Percentiles rank a stretch among this genome's conserved stretches.
Evolutionary conservation across 1,140 invertebrate species (phyloP).

Genomic region (Drosophila albomicans): DNA sequence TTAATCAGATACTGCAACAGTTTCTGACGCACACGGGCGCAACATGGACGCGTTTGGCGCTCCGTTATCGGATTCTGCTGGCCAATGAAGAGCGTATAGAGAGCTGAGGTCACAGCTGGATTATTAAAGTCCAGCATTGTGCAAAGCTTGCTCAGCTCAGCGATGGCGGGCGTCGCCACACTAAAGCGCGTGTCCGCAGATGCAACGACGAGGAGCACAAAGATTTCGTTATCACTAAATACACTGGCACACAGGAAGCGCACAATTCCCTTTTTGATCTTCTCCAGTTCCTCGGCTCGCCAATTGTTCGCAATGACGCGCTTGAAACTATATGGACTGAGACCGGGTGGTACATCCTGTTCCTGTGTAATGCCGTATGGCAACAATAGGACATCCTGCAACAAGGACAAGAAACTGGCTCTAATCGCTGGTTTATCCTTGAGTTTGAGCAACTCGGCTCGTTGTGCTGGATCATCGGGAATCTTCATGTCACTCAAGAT

Average conservation of each 20-base stretch:
- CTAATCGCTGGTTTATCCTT: conserved; percentile 84
- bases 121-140: conserved; percentile 92
- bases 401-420: conserved; percentile 90
- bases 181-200: conserved; percentile 92
- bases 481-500: conserved; percentile 90
- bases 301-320: conserved; percentile 90
- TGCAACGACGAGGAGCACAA: conserved; percentile 92
- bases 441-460: conserved; percentile 87
- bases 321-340: conserved; percentile 92
- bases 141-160: conserved; percentile 77
- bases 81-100: conserved; percentile 93
- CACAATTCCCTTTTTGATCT: conserved; percentile 92
- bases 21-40: conserved; percentile 93
- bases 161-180: conserved; percentile 82
- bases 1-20: conserved; percentile 93
- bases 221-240: conserved; percentile 90
- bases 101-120: conserved; percentile 88
- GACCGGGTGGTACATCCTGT: conserved; percentile 89
- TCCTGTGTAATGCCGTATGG: conserved; percentile 87
- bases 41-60: conserved; percentile 89
- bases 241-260: conserved; percentile 92
- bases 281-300: conserved; percentile 93
- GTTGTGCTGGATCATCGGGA: conserved; percentile 88
- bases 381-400: conserved; percentile 93
- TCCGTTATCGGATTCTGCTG: conserved; percentile 85